A percentile compares a stretch with the other conserved stretches of the same genome.
Evolutionary conservation across 2,113 vertebrate species (phyloP).

Genomic region (Martes martes): DNA sequence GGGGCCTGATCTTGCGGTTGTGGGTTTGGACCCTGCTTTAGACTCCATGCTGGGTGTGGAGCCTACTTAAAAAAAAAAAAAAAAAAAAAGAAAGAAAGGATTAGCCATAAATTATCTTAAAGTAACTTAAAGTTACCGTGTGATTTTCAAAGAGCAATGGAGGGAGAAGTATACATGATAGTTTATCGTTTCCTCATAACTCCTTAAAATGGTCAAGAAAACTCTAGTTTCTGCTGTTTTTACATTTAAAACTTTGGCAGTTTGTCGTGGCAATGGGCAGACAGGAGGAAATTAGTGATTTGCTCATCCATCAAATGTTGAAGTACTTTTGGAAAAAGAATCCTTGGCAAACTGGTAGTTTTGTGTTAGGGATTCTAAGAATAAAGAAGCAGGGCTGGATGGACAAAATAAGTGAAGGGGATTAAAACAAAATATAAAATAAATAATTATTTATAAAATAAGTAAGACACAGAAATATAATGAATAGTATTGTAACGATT

Average conservation of each 20-base stretch:
- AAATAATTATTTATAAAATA: background rate
- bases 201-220: background rate
- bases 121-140: background rate
- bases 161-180: background rate
- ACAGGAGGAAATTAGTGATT: slow-evolving; percentile 23
- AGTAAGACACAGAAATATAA: background rate
- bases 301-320: slow-evolving; percentile 45
- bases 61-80: background rate
- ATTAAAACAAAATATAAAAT: background rate
- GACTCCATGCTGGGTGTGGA: background rate
- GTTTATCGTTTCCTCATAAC: background rate
- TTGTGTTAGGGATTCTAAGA: background rate
- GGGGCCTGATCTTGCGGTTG: background rate
- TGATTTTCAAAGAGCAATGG: background rate
- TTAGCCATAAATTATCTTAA: slow-evolving; percentile 3
- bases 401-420: background rate
- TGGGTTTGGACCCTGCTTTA: background rate
- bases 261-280: background rate
- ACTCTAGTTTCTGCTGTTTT: slow-evolving; percentile 19
- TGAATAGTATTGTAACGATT: background rate
- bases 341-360: background rate
- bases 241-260: background rate
- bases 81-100: background rate
- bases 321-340: slow-evolving; percentile 19
- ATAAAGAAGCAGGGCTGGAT: background rate